Conservation (phyloP, 2,797 vertebrate genomes). For the Hemitrygon akajei region DNA sequence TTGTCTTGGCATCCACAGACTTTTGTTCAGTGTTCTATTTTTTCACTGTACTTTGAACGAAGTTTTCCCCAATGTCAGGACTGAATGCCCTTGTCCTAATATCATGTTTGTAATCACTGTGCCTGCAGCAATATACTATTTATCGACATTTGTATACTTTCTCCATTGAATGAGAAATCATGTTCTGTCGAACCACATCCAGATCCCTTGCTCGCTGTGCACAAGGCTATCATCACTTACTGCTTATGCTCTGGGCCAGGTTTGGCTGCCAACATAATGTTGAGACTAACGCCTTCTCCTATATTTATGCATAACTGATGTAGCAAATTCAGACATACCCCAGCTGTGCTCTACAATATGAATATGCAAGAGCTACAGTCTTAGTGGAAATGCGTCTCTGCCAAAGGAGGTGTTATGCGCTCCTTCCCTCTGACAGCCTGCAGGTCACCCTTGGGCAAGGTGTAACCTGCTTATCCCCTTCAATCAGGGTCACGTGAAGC, state of each 20-base stretch:
- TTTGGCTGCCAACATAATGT: neutral
- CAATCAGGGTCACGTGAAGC: no score
- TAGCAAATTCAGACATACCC: no score
- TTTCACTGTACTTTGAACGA: no score
- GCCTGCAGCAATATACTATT: neutral
- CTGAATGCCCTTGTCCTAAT: no score
- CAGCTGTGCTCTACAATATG: no score
- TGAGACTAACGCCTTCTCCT: neutral
- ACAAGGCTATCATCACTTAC: neutral
- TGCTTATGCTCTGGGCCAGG: neutral
- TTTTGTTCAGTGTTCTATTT: neutral
- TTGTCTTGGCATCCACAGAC: neutral
- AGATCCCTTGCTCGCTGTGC: neutral
- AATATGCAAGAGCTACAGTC: no score
- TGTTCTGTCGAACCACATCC: neutral
- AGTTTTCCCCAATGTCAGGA: neutral
- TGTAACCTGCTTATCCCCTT: no score
- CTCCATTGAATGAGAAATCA: neutral
- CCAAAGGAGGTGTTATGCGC: no score
- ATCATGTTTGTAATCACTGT: neutral
- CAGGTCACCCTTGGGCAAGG: no score
- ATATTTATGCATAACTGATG: no score
- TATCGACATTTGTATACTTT: neutral
- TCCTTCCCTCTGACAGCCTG: no score
- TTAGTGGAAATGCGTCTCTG: no score